Conservation (phyloP, 2,888 invertebrate species). For the Empis stercorea region DNA sequence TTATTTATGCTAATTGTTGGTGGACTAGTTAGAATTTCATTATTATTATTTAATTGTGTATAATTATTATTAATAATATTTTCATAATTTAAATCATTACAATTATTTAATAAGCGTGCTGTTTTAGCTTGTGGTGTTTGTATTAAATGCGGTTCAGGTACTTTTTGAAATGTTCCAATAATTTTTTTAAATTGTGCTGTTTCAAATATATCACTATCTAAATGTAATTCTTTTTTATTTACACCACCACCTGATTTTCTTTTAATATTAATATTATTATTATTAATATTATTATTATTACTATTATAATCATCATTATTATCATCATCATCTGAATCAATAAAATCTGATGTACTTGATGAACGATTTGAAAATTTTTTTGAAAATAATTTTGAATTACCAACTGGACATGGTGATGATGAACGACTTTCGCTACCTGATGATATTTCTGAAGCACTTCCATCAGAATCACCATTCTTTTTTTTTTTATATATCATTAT, state of each 20-base stretch:
- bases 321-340: constrained; percentile 24
- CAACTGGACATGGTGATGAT: constrained; percentile 20
- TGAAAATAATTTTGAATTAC: not conserved
- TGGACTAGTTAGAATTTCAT: not conserved
- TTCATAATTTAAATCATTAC: not conserved
- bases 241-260: not conserved
- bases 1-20: too few relatives aligned
- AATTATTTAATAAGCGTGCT: constrained; percentile 14
- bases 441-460: constrained; percentile 30
- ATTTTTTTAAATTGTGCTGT: constrained; percentile 10
- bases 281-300: too few relatives aligned
- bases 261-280: constrained; percentile 16
- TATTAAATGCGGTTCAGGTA: constrained; percentile 14
- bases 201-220: constrained; percentile 10
- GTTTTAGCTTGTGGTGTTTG: constrained; percentile 12
- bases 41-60: not conserved
- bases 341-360: constrained; percentile 27
- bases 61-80: not conserved
- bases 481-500: constrained; percentile 2
- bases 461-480: constrained; percentile 18
- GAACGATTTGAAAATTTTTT: constrained; percentile 19
- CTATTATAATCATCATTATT: constrained; percentile 19
- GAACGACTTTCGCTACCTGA: constrained; percentile 28
- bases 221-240: constrained; percentile 6
- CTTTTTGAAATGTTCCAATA: not conserved